Percentiles rank a stretch among this genome's conserved stretches.
phyloP scores from a whole-genome alignment of 2,113 vertebrate species.

The Otolemur garnettii region DNA sequence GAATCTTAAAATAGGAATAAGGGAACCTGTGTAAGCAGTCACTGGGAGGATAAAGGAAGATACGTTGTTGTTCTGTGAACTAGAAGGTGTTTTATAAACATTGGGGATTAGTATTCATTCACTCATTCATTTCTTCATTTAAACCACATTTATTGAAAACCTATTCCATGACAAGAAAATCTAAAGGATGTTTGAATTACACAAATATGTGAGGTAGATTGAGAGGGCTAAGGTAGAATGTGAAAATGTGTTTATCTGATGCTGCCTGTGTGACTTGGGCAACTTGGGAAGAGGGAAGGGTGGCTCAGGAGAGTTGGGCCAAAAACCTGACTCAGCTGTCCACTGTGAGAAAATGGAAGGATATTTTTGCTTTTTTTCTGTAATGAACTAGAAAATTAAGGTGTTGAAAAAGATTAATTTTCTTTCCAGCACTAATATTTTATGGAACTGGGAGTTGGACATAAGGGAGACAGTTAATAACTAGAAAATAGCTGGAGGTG shows the following conservation, averaged over 20 bases:
- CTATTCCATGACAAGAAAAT: neutral
- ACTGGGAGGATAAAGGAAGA: neutral
- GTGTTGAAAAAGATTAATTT: neutral
- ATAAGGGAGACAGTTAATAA: fast-evolving
- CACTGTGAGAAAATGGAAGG: neutral
- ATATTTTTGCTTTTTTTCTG: neutral
- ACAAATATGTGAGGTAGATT: neutral
- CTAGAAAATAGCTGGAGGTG: neutral
- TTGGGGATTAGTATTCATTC: neutral
- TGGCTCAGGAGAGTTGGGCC: neutral
- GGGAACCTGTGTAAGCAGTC: neutral
- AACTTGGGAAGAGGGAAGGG: fast-evolving
- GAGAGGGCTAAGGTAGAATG: neutral
- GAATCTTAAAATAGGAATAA: neutral
- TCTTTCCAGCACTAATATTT: neutral
- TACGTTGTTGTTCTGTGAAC: neutral
- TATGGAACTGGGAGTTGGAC: neutral
- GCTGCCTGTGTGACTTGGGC: neutral
- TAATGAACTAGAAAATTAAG: neutral
- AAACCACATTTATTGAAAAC: neutral
- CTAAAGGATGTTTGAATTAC: neutral
- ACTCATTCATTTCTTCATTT: neutral
- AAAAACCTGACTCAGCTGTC: neutral
- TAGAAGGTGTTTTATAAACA: neutral
- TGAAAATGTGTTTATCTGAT: neutral